These are phyloP conservation scores for Plebejus argus DNA, from an alignment of 2,888 invertebrate genomes.

Conservation along the genomic window DNA sequence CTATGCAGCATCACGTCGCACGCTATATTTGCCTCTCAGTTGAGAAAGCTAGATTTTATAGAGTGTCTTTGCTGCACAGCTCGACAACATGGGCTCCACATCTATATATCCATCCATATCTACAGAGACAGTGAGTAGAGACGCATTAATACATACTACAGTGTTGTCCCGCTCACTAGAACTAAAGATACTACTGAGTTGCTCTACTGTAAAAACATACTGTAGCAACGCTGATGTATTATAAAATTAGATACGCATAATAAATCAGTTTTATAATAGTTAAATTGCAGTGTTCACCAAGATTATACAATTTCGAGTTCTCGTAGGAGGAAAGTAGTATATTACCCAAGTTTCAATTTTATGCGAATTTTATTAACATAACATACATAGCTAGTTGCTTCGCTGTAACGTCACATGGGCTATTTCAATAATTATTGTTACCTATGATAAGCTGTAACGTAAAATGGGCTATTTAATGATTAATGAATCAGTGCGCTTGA, in stretches of 20 bases:
- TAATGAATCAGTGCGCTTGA: background rate
- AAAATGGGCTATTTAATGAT: background rate
- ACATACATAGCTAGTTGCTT: background rate
- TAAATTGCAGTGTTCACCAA: background rate
- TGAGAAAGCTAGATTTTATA: no score
- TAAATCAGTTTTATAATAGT: conserved; percentile 2
- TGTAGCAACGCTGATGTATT: conserved; percentile 32
- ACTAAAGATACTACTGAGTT: no score
- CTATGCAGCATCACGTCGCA: no score
- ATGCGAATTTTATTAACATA: background rate
- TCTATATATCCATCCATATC: no score
- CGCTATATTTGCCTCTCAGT: no score
- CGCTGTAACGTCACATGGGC: background rate
- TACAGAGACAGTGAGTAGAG: no score
- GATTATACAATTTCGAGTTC: background rate
- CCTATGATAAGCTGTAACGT: background rate
- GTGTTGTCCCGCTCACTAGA: no score
- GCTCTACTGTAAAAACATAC: no score
- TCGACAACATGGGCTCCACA: no score
- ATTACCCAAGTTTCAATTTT: background rate
- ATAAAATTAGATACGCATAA: conserved; percentile 24
- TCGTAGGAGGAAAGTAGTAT: background rate
- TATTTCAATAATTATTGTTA: background rate
- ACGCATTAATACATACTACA: no score
- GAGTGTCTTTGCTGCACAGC: no score